These are phyloP conservation scores for Patiria pectinifera DNA, from an alignment of 53 echinoderm and acorn worm genomes.

Conservation along the genomic window DNA sequence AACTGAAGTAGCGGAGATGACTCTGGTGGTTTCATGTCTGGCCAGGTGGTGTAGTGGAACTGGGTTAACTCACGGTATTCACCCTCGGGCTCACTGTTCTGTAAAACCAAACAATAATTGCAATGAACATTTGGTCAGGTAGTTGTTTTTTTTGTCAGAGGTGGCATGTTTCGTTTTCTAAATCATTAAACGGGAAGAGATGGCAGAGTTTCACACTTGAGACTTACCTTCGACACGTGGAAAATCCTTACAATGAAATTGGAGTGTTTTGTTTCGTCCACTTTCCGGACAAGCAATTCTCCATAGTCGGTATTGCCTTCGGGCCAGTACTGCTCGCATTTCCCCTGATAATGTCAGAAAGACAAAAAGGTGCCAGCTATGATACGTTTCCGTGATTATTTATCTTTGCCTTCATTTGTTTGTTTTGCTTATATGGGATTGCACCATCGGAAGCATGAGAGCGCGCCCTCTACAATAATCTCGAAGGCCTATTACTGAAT, in stretches of 20 bases:
- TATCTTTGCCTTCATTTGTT: too few species aligned
- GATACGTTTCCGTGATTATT: too few species aligned
- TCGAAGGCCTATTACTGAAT: too few species aligned
- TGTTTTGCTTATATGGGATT: too few species aligned
- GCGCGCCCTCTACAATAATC: too few species aligned
- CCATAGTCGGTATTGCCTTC: background rate
- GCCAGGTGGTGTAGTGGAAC: constrained; percentile 69
- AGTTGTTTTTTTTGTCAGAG: too few species aligned
- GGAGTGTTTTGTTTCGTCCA: background rate
- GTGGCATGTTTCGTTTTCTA: too few species aligned
- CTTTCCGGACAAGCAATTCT: constrained; percentile 30
- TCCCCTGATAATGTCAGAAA: background rate
- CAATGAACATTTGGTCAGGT: background rate
- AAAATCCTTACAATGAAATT: constrained; percentile 36
- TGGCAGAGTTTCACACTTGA: background rate
- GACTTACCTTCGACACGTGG: constrained; percentile 28
- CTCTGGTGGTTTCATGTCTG: constrained; percentile 71
- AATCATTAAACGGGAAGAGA: background rate
- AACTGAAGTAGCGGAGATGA: constrained; percentile 44
- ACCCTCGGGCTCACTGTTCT: constrained; percentile 41
- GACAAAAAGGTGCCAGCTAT: too few species aligned
- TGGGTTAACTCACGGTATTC: constrained; percentile 58
- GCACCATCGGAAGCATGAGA: too few species aligned
- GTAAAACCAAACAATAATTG: background rate
- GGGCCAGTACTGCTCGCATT: constrained; percentile 58